Conservation (phyloP, 2,113 vertebrate genomes). For the Tupaia tana region DNA sequence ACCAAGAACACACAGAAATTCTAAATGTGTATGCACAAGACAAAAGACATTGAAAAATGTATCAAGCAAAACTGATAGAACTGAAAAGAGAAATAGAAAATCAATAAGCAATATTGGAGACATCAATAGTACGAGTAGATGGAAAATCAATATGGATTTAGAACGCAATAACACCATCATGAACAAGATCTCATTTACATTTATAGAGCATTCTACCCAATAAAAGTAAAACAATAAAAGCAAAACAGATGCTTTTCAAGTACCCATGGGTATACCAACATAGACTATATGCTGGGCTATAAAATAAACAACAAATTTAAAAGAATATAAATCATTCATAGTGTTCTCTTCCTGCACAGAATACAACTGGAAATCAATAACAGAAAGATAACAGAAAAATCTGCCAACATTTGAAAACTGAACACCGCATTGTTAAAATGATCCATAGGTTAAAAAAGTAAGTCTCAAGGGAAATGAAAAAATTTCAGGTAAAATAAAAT, state of each 20-base stretch:
- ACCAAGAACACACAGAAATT: not conserved
- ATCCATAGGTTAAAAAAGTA: not conserved
- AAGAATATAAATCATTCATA: not conserved
- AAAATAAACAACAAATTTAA: not conserved
- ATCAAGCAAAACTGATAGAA: not conserved
- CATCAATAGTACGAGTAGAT: not conserved
- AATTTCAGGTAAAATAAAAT: not conserved
- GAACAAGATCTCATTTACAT: not conserved
- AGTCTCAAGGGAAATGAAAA: not conserved
- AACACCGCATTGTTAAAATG: not conserved
- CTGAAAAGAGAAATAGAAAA: not conserved
- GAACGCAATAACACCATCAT: not conserved
- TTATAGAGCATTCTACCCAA: not conserved
- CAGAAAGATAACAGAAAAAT: not conserved
- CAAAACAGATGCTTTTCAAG: not conserved
- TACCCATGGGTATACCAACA: not conserved
- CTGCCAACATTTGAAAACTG: not conserved
- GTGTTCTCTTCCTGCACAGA: not conserved
- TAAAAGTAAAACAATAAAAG: not conserved
- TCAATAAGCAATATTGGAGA: not conserved
- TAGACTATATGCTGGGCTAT: not conserved
- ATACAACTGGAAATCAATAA: not conserved
- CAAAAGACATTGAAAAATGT: not conserved
- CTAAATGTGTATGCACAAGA: not conserved
- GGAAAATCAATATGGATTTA: not conserved